These are phyloP conservation scores for Chunga burmeisteri DNA, from an alignment of 2,113 vertebrate genomes.

Conservation along the genomic window DNA sequence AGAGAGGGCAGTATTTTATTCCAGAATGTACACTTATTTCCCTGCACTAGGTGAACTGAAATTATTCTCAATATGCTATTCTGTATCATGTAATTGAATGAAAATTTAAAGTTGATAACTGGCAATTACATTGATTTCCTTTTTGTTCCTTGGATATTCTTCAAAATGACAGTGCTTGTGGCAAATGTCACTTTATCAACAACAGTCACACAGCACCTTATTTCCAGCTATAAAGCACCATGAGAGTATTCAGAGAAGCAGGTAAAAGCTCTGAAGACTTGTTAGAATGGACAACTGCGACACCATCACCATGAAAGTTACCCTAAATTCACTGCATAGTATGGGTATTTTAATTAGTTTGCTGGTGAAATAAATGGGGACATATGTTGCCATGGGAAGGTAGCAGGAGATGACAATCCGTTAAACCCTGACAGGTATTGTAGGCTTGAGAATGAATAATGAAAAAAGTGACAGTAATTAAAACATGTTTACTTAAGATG, in stretches of 20 bases:
- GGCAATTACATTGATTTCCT: conserved; percentile 66
- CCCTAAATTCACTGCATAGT: neutral
- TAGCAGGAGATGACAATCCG: conserved; percentile 54
- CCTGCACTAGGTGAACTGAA: conserved; percentile 4
- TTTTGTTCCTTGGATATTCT: conserved; percentile 54
- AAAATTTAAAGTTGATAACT: conserved; percentile 63
- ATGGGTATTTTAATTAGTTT: conserved; percentile 36
- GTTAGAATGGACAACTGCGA: neutral
- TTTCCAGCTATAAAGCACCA: neutral
- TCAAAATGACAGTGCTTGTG: conserved; percentile 45
- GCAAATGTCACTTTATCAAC: conserved; percentile 34
- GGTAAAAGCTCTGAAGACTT: neutral
- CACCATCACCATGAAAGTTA: neutral
- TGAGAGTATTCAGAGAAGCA: neutral
- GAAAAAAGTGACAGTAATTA: conserved; percentile 66
- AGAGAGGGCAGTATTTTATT: neutral
- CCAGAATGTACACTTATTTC: neutral
- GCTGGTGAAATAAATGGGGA: neutral
- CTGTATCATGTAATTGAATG: conserved; percentile 27
- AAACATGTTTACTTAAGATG: conserved; percentile 73
- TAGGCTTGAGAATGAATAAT: conserved; percentile 63
- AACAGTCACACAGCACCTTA: neutral
- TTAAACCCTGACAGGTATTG: conserved; percentile 70
- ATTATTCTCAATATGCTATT: conserved; percentile 48
- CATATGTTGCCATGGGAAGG: conserved; percentile 28